Evolutionary conservation across 2,113 vertebrate genomes (phyloP).

Genomic region (Micromys minutus): DNA sequence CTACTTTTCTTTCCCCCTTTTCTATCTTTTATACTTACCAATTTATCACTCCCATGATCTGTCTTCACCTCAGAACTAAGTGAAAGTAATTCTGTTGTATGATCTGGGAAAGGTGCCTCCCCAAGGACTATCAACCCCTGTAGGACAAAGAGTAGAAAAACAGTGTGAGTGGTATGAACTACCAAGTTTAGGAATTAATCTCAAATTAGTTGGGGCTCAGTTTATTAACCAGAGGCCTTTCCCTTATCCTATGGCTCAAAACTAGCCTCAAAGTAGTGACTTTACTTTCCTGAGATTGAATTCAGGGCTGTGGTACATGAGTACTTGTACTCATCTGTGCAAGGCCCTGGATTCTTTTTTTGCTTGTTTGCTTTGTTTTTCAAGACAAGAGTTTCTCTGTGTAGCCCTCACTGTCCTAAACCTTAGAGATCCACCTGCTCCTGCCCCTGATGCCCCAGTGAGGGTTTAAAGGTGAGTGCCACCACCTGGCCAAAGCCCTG

Average conservation of each 20-base stretch:
- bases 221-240: neutral
- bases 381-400: no score
- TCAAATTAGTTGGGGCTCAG: neutral
- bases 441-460: no score
- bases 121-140: conserved; percentile 95
- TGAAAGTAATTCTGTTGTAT: conserved; percentile 79
- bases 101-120: conserved; percentile 84
- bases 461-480: no score
- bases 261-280: fast-evolving
- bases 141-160: conserved; percentile 69
- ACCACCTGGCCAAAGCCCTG: neutral
- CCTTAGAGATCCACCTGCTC: no score
- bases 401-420: no score
- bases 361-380: no score
- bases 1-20: neutral
- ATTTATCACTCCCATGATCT: conserved; percentile 84
- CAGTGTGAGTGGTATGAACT: conserved; percentile 12
- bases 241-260: neutral
- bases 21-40: conserved; percentile 82
- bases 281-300: neutral
- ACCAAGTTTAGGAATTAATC: conserved; percentile 9
- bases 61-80: conserved; percentile 86
- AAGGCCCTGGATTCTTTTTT: neutral
- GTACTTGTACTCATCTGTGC: neutral
- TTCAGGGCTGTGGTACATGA: neutral